Base-by-base conservation (phyloP, 1,140 invertebrate species). In the Drosophila grimshawi region DNA sequence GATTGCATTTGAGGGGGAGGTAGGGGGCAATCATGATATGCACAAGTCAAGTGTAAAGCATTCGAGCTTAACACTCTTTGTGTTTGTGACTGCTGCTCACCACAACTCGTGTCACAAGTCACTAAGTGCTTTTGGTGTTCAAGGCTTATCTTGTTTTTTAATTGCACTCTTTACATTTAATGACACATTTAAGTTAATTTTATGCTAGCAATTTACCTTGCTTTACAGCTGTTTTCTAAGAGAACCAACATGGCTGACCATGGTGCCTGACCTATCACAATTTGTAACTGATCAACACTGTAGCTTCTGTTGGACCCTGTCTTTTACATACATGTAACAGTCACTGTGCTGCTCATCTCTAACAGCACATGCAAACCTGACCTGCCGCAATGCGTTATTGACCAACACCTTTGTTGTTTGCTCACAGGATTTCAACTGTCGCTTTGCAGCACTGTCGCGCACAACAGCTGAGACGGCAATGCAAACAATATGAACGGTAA, bases 401-500 rank as follows among this genome's bases (percentile, higher is more conserved):
- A 67, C 4, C 55, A 67, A 67, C 64, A 67, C 55, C 59, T 35
- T 3, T 7, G 39, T 30, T 27, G 35, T 32, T 48, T 59, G 10
- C 35, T 29, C 8, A n/a, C 64, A 73, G 70, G 64, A 73, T 39
- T 41, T 4, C 1, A 43, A 56, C 8, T 29, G 33, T 19, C 49
- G 35, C 51, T 66, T 52, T 46, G 43, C 78, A 75, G 56, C 64
- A 79, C 72, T 75, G 66, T 49, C 10, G 6, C 10, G 49, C 33
- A 45, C 27, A 65, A 56, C 69, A 71, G 69, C 61, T 61, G 61
- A 49, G 61, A 45, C 71, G 80, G 83, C 64, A 88, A 88, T 88
- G 83, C 80, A 33, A 78, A 52, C 80, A 89, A 74, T 63, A 88
- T 88, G 85, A 90, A 70, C 70, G 69, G 57, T 49, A 85, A 89